Conservation (phyloP, 92 coral and sea anemone genomes). For the Porites cylindrica region DNA sequence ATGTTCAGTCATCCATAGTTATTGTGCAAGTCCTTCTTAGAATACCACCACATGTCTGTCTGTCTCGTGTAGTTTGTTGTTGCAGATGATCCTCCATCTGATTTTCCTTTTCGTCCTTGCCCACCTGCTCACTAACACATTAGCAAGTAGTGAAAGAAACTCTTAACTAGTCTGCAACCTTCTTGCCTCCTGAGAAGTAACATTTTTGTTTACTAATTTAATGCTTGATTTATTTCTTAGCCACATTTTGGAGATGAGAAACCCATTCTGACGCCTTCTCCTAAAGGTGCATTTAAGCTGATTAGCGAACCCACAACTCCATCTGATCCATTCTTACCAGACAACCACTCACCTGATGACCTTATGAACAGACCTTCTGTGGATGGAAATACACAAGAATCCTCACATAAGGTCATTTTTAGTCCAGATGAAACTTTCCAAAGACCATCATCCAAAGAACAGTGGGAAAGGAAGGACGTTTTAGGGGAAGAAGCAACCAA, state of each 20-base stretch:
- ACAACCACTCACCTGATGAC: constrained; percentile 16
- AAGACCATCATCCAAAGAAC: background rate
- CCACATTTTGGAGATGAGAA: constrained; percentile 87
- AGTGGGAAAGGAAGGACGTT: background rate
- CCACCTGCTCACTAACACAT: too few species aligned
- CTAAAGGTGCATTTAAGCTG: constrained; percentile 58
- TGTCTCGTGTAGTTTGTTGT: too few species aligned
- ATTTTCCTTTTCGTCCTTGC: too few species aligned
- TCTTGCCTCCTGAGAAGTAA: too few species aligned
- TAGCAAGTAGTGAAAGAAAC: too few species aligned
- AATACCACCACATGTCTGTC: too few species aligned
- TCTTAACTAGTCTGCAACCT: too few species aligned
- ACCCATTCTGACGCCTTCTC: constrained; percentile 79
- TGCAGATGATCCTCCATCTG: too few species aligned
- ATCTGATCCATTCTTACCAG: constrained; percentile 15
- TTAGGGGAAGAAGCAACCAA: constrained; percentile 9
- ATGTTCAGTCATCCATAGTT: too few species aligned
- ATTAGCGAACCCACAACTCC: constrained; percentile 42
- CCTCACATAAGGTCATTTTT: constrained; percentile 9
- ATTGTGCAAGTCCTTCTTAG: too few species aligned
- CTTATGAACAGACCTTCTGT: constrained; percentile 34
- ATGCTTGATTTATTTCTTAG: constrained; percentile 41
- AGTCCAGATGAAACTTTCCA: constrained; percentile 3
- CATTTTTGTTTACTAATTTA: too few species aligned
- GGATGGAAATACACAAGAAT: constrained; percentile 38